Base-by-base conservation (phyloP, 2,797 vertebrate species). In the Harpagifer antarcticus region DNA sequence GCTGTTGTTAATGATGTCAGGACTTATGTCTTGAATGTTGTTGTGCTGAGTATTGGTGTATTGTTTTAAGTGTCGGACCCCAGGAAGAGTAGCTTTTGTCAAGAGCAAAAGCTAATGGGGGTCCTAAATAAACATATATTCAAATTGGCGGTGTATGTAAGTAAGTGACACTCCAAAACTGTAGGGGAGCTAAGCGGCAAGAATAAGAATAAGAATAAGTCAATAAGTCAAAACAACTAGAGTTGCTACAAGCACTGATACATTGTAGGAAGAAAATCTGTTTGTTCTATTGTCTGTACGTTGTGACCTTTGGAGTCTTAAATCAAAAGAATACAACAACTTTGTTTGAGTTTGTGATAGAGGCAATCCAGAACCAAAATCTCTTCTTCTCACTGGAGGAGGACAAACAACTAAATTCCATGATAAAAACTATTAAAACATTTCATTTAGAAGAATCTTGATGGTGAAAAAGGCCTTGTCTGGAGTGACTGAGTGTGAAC, bases 251-350 rank as follows among this genome's bases (percentile, higher is more conserved):
- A 59, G 37, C 27, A 44, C 14, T 47, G 19, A 70, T 67, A 42
- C 63, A 68, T 75, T 68, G 53, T 6, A 71, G 47, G 15, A 31
- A 55, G n/a, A 9, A 20, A 10, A 20, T 48, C 54, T 44, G 45
- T 66, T 42, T 42, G 17, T 52, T 68, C 31, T 20, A 3, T n/a
- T 31, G 15, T 53, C 17, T 45, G 49, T 13, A 55, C 3, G 43
- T 15, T 44, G 55, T n/a, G 23, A 48, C 44, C 50, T 11, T 63
- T 58, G 10, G 53, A 64, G 43, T 58, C 58, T 10, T 2, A 14
- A 23, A 56, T 64, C 54, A 43, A 31, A 19, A 54, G 53, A 72
- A 48, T 50, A 6, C 12, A 68, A 5, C 0, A 6, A 10, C 50
- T 71, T 4, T 12, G 42, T 61, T n/a, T 40, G 20, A 12, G 45